Percentiles rank a stretch among this genome's conserved stretches.
Conservation (phyloP, 2,888 invertebrate species). For the Hypomecis punctinalis region DNA sequence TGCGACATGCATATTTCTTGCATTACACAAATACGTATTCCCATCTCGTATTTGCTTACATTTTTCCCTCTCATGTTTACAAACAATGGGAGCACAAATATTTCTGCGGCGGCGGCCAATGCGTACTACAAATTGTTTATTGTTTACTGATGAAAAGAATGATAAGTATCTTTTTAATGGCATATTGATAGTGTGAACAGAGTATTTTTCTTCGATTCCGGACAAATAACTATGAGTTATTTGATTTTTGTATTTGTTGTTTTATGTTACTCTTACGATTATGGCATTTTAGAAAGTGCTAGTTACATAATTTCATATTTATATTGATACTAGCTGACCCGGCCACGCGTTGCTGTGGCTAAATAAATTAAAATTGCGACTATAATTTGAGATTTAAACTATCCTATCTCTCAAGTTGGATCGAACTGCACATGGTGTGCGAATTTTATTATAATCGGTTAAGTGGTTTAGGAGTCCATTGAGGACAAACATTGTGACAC, state of each 20-base stretch:
- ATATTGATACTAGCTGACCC: too few relatives aligned
- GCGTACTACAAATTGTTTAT: slow-evolving; percentile 59
- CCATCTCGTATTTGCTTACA: slow-evolving; percentile 30
- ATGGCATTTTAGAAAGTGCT: too few relatives aligned
- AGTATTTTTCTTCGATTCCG: slow-evolving; percentile 16
- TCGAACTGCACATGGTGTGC: too few relatives aligned
- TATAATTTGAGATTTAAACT: too few relatives aligned
- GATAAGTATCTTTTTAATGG: slow-evolving; percentile 50
- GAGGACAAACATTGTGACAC: too few relatives aligned
- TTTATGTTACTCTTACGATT: neutral
- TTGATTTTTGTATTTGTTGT: neutral
- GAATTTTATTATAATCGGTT: too few relatives aligned
- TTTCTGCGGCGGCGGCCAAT: slow-evolving; percentile 36
- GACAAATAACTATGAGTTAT: neutral
- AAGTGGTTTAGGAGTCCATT: too few relatives aligned
- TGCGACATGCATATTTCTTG: slow-evolving; percentile 28
- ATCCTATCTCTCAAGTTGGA: too few relatives aligned
- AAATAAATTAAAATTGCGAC: too few relatives aligned
- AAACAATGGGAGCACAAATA: slow-evolving; percentile 31
- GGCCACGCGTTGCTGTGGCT: too few relatives aligned
- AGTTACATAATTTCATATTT: too few relatives aligned
- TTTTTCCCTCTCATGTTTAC: slow-evolving; percentile 35
- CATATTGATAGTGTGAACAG: slow-evolving; percentile 29
- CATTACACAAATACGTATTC: slow-evolving; percentile 18
- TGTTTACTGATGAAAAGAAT: slow-evolving; percentile 53